These are phyloP conservation scores for Canis aureus DNA, from an alignment of 2,113 vertebrate genomes.

Conservation along the genomic window DNA sequence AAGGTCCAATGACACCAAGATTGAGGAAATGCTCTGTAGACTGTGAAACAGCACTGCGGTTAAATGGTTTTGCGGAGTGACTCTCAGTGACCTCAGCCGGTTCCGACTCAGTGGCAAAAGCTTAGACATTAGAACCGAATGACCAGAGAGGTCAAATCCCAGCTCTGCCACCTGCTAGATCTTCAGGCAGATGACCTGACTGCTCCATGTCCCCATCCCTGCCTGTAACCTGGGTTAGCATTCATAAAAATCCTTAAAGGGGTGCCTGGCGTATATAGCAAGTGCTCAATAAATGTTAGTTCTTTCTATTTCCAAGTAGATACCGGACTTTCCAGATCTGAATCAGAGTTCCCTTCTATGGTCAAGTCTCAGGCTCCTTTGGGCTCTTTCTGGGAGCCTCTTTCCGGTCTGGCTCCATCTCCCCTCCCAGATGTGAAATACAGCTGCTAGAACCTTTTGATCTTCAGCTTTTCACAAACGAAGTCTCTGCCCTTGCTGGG, in stretches of 20 bases:
- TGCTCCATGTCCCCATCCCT: neutral
- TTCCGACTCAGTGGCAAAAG: neutral
- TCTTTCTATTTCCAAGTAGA: neutral
- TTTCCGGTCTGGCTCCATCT: constrained; percentile 54
- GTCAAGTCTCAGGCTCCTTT: constrained; percentile 3
- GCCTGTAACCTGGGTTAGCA: neutral
- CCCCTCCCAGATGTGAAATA: constrained; percentile 69
- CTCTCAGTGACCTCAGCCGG: neutral
- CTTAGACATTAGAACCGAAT: neutral
- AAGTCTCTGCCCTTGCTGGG: constrained; percentile 10
- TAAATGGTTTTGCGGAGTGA: neutral
- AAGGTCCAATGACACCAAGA: neutral
- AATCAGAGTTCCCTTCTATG: constrained; percentile 19
- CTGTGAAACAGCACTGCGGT: neutral
- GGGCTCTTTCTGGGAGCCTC: constrained; percentile 44
- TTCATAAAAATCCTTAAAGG: neutral
- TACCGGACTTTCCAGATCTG: neutral
- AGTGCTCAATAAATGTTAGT: neutral
- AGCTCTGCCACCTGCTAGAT: neutral
- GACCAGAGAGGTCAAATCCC: neutral
- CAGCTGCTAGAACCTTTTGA: constrained; percentile 67
- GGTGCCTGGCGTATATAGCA: neutral
- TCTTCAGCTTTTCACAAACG: constrained; percentile 35
- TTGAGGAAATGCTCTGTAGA: neutral
- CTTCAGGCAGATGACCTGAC: neutral